Evolutionary conservation across 2,888 invertebrate species (phyloP).

Genomic region (Drosophila percnosoma): DNA sequence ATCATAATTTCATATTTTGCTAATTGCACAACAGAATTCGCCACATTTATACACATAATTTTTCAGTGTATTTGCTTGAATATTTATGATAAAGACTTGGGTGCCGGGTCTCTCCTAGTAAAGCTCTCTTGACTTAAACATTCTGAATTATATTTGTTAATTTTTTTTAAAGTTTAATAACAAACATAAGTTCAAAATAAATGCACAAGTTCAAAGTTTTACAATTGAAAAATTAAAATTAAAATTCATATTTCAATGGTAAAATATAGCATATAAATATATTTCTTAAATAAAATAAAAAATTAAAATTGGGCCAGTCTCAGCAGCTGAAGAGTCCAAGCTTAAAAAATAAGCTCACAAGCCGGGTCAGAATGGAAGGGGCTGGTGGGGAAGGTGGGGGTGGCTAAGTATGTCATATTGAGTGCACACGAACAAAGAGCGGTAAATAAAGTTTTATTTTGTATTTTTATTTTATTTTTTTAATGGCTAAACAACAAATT

Average conservation of each 20-base stretch:
- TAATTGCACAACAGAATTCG: background rate
- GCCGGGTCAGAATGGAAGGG: background rate
- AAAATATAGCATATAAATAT: background rate
- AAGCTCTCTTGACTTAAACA: background rate
- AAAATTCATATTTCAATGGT: background rate
- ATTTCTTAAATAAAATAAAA: background rate
- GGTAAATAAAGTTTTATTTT: conserved; percentile 36
- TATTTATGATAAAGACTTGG: background rate
- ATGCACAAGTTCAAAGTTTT: background rate
- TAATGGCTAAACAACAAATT: conserved; percentile 71
- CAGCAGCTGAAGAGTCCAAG: background rate
- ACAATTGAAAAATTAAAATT: background rate
- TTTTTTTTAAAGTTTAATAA: background rate
- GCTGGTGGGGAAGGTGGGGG: background rate
- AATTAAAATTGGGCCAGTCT: background rate
- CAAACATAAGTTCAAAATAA: background rate
- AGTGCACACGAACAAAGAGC: conserved; percentile 74
- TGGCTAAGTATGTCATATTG: conserved; percentile 63
- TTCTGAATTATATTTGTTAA: background rate
- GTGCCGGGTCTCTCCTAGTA: background rate
- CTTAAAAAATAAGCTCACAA: background rate
- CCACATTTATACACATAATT: background rate
- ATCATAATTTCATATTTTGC: background rate
- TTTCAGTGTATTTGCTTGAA: background rate
- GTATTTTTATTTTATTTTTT: conserved; percentile 46